Evolutionary conservation across 2,797 vertebrate genomes (phyloP).

Genomic region (Acanthurus tractus): DNA sequence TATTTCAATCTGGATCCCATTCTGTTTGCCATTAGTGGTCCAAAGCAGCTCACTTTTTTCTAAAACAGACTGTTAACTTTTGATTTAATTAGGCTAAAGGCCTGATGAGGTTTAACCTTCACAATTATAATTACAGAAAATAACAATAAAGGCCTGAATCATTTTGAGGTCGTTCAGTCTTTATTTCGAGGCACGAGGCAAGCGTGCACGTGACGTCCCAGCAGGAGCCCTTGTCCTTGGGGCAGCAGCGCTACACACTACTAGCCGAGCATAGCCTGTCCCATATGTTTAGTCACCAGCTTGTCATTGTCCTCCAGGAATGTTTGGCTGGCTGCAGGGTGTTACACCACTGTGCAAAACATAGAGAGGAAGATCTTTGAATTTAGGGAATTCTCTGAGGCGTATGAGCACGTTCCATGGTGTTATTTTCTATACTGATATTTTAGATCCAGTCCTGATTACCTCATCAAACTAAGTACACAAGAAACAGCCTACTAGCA

Average conservation of each 20-base stretch:
- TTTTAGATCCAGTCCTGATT: not conserved
- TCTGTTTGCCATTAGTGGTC: not conserved
- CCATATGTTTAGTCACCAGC: constrained; percentile 68
- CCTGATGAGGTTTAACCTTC: constrained; percentile 14
- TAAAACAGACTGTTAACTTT: not conserved
- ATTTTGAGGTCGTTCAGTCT: constrained; percentile 44
- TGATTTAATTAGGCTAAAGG: not conserved
- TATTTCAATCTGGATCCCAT: not conserved
- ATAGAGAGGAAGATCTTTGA: constrained; percentile 13
- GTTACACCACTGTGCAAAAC: constrained; percentile 16
- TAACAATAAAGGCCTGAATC: constrained; percentile 15
- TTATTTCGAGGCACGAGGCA: constrained; percentile 37
- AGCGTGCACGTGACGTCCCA: constrained; percentile 55
- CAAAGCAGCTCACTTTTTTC: not conserved
- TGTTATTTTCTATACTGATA: not conserved
- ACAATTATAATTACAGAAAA: constrained; percentile 1
- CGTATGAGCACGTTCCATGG: constrained; percentile 15
- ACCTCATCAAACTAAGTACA: not conserved
- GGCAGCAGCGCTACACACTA: constrained; percentile 50
- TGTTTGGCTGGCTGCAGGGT: constrained; percentile 40
- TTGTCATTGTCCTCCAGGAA: constrained; percentile 60
- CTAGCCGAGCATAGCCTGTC: constrained; percentile 59
- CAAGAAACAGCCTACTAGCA: not conserved
- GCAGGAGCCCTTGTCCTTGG: constrained; percentile 52
- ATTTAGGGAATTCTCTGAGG: constrained; percentile 8